A percentile compares a stretch with the other conserved stretches of the same genome.
These are phyloP conservation scores for Alethe castanea DNA, from an alignment of 2,113 vertebrate species.

Conservation along the genomic window DNA sequence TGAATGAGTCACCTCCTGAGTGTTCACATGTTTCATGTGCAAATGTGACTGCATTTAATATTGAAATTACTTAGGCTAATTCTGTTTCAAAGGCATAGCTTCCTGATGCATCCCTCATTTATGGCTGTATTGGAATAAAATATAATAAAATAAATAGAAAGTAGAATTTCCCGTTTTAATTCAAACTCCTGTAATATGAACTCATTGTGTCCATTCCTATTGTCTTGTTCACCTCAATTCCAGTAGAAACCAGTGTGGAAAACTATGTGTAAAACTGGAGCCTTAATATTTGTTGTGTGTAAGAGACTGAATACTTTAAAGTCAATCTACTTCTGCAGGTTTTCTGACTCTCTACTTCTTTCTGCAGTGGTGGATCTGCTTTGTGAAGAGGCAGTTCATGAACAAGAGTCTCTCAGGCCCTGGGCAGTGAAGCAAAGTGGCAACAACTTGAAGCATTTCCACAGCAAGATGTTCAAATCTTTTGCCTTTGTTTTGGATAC, in stretches of 20 bases:
- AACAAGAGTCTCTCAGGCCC: slow-evolving; percentile 98
- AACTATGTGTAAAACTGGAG: background rate
- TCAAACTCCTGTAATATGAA: background rate
- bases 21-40: background rate
- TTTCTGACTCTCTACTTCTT: slow-evolving; percentile 8
- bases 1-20: background rate
- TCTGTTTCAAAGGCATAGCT: background rate
- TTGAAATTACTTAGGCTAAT: background rate
- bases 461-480: slow-evolving; percentile 34
- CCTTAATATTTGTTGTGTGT: background rate
- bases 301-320: background rate
- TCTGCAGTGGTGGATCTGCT: slow-evolving; percentile 97
- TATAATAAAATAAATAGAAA: background rate
- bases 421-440: slow-evolving; percentile 80
- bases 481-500: slow-evolving; percentile 60
- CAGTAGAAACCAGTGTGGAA: background rate
- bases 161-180: background rate
- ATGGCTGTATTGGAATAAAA: background rate
- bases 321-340: background rate
- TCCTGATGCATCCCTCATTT: background rate
- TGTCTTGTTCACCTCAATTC: background rate
- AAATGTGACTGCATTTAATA: background rate
- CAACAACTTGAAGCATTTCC: background rate
- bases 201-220: background rate
- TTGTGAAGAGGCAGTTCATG: slow-evolving; percentile 99